phyloP scores from a whole-genome alignment of 2,797 vertebrate species.

The Neomorphus geoffroyi region DNA sequence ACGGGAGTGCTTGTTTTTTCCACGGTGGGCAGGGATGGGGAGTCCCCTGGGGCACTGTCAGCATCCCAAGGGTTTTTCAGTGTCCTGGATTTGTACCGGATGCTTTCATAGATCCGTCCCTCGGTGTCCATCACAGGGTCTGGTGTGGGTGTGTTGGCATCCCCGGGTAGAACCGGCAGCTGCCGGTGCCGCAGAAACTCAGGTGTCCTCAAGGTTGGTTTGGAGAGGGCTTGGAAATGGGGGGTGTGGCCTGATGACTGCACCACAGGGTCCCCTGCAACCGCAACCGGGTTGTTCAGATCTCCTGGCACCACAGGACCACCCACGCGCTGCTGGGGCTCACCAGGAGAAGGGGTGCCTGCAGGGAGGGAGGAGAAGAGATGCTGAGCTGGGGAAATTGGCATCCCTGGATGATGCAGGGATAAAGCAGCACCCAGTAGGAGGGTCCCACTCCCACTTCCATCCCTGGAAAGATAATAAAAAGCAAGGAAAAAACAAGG shows the following conservation, averaged over 20 bases:
- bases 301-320: accelerated
- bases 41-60: accelerated
- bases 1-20: accelerated
- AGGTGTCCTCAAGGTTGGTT: not conserved
- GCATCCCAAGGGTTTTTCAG: not conserved
- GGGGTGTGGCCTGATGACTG: not conserved
- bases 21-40: accelerated
- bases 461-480: not conserved
- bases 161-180: not conserved
- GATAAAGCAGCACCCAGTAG: not conserved
- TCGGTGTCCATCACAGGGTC: accelerated
- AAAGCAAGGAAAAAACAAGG: not conserved
- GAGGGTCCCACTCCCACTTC: not conserved
- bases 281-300: accelerated
- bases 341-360: not conserved
- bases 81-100: not conserved
- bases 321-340: not conserved
- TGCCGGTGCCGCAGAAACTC: not conserved
- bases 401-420: not conserved
- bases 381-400: not conserved
- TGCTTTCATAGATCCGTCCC: constrained; percentile 20
- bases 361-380: not conserved
- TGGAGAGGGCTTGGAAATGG: not conserved
- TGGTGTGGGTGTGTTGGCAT: accelerated
- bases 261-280: accelerated